phyloP scores from a whole-genome alignment of 2,888 invertebrate genomes.

The Dendrolimus pini region DNA sequence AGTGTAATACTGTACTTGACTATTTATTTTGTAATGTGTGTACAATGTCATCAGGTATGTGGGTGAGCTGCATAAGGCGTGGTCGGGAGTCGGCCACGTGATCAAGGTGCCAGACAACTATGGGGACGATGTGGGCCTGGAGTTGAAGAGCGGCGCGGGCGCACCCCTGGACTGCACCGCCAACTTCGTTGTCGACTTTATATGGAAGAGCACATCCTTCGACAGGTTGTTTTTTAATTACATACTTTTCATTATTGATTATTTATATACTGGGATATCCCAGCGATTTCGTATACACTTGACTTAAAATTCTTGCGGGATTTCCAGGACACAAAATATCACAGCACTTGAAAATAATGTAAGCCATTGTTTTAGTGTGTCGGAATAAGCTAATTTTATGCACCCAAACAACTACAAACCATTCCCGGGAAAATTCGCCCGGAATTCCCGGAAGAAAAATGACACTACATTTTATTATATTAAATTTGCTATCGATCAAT shows the following conservation, averaged over 20 bases:
- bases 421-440: too few relatives aligned
- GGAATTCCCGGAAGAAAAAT: too few relatives aligned
- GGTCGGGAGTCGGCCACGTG: conserved; percentile 99
- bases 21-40: background rate
- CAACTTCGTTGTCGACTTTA: conserved; percentile 98
- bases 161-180: conserved; percentile 96
- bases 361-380: too few relatives aligned
- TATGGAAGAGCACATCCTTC: conserved; percentile 99
- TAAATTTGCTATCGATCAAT: too few relatives aligned
- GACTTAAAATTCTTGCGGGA: too few relatives aligned
- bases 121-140: conserved; percentile 98
- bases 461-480: too few relatives aligned
- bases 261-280: background rate
- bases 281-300: too few relatives aligned
- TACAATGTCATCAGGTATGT: conserved; percentile 75
- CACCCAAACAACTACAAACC: too few relatives aligned
- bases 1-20: background rate
- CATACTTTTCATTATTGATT: background rate
- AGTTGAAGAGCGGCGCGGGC: conserved; percentile 93
- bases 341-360: too few relatives aligned
- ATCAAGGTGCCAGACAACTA: conserved; percentile 97
- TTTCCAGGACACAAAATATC: too few relatives aligned
- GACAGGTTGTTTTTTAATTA: conserved; percentile 80
- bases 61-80: conserved; percentile 94
- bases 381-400: too few relatives aligned